Evolutionary conservation across 2,888 invertebrate genomes (phyloP), one percentile per base, ranked within the genome.

Genomic region (Drosophila buzzatii): DNA sequence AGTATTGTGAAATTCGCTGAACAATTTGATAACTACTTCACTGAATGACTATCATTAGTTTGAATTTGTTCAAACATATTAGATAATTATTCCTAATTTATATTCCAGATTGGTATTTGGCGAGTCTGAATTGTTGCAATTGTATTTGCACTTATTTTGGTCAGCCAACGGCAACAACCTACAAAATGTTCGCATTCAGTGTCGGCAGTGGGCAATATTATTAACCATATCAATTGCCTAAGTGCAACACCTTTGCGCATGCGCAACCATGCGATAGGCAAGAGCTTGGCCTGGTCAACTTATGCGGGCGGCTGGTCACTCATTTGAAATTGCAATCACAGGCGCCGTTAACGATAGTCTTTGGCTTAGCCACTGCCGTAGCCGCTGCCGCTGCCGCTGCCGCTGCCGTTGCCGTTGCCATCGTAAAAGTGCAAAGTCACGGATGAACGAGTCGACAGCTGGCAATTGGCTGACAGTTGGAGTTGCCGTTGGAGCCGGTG

Each of bases 401-500:
- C 49, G 72, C 52, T 55, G 37, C 16, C 47, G 47, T 42, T 45
- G 68, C 23, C 47, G 71, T 58, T 62, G 63, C 53, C 61, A 57
- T 67, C 89, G 73, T 61, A 85, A 85, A 89, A 89, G 89, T 85
- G 89, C 90, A 90, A 86, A 90, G 86, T 90, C 86, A 86, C 74
- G 90, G 90, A 90, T 86, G 86, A 86, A 90, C 77, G 76, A 85
- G 73, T 73, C 70, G 64, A 18, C 60, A 49, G 65, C 56, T 71
- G 49, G 39, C 56, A 59, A 60, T 71, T 73, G 67, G 62, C 57
- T 52, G 60, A 57, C 64, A 68, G 60, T 62, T 67, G 18, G 42
- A 65, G 66, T 52, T 47, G 20, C 59, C 31, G 67, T 51, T 51
- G 51, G 10, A 59, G 55, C 63, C 64, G 64, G 69, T 81, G 86